A percentile compares a stretch with the other conserved stretches of the same genome.
phyloP scores from a whole-genome alignment of 2,888 invertebrate species.

The Caenorhabditis becei region DNA sequence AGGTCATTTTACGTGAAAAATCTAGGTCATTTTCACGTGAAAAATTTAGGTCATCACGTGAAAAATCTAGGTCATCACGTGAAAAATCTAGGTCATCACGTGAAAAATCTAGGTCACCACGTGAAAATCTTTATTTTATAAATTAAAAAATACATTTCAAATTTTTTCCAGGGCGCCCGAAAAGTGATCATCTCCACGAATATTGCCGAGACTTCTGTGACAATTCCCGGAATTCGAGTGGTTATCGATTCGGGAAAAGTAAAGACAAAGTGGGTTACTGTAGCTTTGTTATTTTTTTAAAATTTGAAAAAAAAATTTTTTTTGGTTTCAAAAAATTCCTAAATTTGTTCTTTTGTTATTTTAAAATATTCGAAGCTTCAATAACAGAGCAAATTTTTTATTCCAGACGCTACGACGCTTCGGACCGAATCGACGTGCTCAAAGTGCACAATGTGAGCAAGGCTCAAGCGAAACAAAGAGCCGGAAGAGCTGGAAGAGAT shows the following conservation, averaged over 20 bases:
- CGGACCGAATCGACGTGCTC: constrained; percentile 86
- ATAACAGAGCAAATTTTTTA: too few relatives aligned
- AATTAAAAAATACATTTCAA: constrained; percentile 1
- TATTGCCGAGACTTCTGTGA: constrained; percentile 97
- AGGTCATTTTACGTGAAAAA: too few relatives aligned
- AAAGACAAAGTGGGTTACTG: constrained; percentile 75
- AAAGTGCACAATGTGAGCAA: constrained; percentile 90
- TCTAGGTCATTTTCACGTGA: too few relatives aligned
- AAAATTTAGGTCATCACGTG: too few relatives aligned
- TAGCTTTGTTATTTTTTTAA: background rate
- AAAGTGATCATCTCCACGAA: constrained; percentile 96
- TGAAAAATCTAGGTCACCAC: too few relatives aligned
- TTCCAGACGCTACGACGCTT: constrained; percentile 74
- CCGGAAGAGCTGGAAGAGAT: constrained; percentile 91
- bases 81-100: too few relatives aligned
- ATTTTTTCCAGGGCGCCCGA: constrained; percentile 46
- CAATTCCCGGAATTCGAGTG: constrained; percentile 93
- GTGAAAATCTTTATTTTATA: too few relatives aligned
- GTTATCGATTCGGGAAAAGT: constrained; percentile 83
- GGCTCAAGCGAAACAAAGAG: constrained; percentile 92
- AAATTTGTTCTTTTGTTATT: too few relatives aligned
- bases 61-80: too few relatives aligned
- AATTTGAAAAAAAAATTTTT: constrained; percentile 6
- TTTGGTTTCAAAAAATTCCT: background rate
- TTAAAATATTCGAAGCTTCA: background rate